Base-by-base conservation (phyloP, 2,113 vertebrate species). In the Ranitomeya imitator region DNA sequence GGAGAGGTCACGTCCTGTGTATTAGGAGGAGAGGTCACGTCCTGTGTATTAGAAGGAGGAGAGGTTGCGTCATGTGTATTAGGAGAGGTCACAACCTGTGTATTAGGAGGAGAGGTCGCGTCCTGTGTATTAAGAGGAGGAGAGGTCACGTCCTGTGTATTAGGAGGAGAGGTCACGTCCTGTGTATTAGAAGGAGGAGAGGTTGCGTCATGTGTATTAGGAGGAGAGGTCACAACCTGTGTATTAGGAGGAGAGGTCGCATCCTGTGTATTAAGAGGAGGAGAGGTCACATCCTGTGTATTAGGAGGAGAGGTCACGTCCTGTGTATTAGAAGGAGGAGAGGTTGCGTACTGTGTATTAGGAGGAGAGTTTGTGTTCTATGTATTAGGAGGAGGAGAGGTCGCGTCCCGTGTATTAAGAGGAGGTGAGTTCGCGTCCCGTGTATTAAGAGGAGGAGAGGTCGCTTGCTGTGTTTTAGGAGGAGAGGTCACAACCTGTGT, bases 371-470 rank as follows among this genome's bases (percentile, higher is more conserved):
- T 45, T 3, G 26, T 2, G 26, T 31, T 23, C 52, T 31, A 57
- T 65, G 82, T 84, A 84, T 84, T 84, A 69, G 63, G 82, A 84
- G 82, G 69, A 19, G 21, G 26, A 31, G 26, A 31, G 26, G 26
- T 31, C 26, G 26, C 26, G 2, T 2, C 26, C 26, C 2, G 26
- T 31, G 26, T 31, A 31, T 31, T 31, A 31, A 2, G 26, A 31
- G 26, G 26, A 31, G 26, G 26, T 1, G 26, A 31, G 26, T 1
- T 31, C 26, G 26, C 26, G 26, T 31, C 26, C n/a, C 2, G 26
- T 31, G 26, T 31, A 31, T 31, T 31, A 31, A 2, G 26, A 31
- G 26, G 26, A 31, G 26, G 26, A 31, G 26, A 31, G 26, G 26
- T 31, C 26, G 26, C 26, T 1, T 31, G 1, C 26, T 2, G 26